Conservation (phyloP, 2,113 vertebrate species). For the Pluvianellus socialis region DNA sequence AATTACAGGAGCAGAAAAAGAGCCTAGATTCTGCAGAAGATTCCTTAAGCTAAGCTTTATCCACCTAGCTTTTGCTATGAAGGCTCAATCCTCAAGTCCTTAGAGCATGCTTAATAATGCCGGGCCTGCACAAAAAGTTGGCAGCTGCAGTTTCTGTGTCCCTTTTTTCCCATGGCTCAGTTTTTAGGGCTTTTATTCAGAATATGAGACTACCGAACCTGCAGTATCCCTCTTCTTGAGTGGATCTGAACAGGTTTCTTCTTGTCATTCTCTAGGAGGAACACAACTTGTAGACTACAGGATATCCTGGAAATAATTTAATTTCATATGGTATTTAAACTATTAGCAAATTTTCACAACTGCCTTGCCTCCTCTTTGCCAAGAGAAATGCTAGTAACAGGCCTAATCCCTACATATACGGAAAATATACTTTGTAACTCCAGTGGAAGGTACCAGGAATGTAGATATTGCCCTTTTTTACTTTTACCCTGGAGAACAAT, state of each 20-base stretch:
- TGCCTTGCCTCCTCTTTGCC: no score
- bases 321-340: neutral
- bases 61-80: neutral
- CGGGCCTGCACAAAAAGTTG: neutral
- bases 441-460: neutral
- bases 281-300: neutral
- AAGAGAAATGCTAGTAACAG: neutral
- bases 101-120: neutral
- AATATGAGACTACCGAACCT: neutral
- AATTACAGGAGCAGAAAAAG: neutral
- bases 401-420: neutral
- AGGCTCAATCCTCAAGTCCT: rapidly evolving
- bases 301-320: neutral
- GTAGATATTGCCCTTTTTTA: neutral
- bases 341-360: neutral
- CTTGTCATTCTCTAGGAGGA: neutral
- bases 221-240: neutral
- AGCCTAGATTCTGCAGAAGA: neutral
- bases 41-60: neutral
- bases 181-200: neutral
- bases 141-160: no score
- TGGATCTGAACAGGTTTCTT: neutral
- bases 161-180: neutral
- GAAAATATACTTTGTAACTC: neutral
- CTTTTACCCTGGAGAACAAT: neutral